Evolutionary conservation across 2,888 invertebrate genomes (phyloP).

Genomic region (Lepeophtheirus nordmannii): DNA sequence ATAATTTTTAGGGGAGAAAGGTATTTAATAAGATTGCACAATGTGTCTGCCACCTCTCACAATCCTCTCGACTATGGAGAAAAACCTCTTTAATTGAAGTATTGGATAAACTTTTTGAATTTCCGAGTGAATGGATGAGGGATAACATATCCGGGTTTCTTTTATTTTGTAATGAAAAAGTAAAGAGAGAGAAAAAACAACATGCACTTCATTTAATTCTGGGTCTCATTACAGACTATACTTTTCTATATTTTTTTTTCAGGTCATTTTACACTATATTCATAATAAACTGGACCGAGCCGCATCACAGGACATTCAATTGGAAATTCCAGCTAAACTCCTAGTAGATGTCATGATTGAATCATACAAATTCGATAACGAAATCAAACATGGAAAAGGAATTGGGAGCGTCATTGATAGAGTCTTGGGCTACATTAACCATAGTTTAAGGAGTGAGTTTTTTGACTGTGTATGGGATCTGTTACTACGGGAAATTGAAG

Average conservation of each 20-base stretch:
- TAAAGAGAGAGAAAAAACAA: background rate
- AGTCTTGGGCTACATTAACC: background rate
- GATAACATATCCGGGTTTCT: constrained; percentile 21
- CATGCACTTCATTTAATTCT: background rate
- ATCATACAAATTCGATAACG: constrained; percentile 15
- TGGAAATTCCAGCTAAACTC: background rate
- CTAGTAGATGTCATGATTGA: constrained; percentile 14
- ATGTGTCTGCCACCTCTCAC: background rate
- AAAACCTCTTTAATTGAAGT: background rate
- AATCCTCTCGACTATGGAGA: background rate
- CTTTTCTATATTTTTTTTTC: background rate
- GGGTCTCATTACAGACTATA: background rate
- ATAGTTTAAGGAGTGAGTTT: background rate
- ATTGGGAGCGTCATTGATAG: constrained; percentile 12
- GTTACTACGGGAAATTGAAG: background rate
- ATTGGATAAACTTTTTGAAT: background rate
- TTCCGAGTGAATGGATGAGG: constrained; percentile 4
- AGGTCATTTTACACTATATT: background rate
- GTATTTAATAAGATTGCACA: constrained; percentile 14
- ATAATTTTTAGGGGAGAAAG: constrained; percentile 10
- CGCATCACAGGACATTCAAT: background rate
- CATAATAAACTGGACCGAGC: background rate
- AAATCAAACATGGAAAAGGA: background rate
- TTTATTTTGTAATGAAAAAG: constrained; percentile 19
- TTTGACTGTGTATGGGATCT: background rate